Conservation (phyloP, 2,113 vertebrate genomes). For the Varanus salvator region DNA sequence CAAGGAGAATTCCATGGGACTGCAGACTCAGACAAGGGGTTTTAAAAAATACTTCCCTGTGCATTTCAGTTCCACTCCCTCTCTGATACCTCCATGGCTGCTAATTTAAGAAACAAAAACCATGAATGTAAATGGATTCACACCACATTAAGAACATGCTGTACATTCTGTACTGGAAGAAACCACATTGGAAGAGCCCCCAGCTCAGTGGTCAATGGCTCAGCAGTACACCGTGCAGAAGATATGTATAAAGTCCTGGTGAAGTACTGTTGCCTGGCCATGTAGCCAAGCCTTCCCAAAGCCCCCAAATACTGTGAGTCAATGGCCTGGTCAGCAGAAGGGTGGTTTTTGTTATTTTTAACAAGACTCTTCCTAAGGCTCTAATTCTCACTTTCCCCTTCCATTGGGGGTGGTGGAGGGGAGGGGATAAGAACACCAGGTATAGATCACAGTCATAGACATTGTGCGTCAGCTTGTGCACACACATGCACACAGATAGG, state of each 20-base stretch:
- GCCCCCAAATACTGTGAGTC: neutral
- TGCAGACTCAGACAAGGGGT: neutral
- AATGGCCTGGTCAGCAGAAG: too few relatives aligned
- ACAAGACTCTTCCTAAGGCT: neutral
- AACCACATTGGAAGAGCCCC: neutral
- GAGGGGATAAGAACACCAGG: slow-evolving; percentile 33
- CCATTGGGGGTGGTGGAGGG: neutral
- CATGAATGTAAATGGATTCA: neutral
- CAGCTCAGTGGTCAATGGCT: neutral
- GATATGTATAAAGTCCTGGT: neutral
- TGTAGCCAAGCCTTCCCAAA: too few relatives aligned
- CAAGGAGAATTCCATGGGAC: neutral
- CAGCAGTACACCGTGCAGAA: neutral
- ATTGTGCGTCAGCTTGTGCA: slow-evolving; percentile 1
- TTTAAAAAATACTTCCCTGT: neutral
- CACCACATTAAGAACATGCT: neutral
- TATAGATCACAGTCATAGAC: slow-evolving; percentile 43
- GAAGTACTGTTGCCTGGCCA: neutral
- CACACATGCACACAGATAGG: too few relatives aligned
- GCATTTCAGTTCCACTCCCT: neutral
- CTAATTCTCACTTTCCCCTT: neutral
- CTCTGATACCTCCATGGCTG: neutral
- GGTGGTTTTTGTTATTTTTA: too few relatives aligned
- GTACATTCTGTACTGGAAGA: neutral
- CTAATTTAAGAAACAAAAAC: neutral